Evolutionary conservation across 2,797 vertebrate species (phyloP).

Genomic region (Periparus ater): DNA sequence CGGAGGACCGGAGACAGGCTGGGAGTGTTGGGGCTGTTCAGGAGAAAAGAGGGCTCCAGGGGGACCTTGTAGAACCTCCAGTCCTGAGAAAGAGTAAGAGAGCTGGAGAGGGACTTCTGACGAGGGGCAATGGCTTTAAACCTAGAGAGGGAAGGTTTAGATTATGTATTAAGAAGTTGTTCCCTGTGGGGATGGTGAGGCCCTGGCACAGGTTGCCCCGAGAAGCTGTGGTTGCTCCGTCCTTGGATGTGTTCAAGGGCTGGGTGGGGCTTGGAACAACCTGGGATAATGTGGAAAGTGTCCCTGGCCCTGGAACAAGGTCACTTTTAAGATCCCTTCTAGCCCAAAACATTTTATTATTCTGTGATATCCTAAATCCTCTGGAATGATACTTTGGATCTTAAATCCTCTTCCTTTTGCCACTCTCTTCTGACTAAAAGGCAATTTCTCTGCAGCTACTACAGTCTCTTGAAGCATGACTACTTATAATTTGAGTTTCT

Average conservation of each 20-base stretch:
- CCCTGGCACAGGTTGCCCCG: not conserved
- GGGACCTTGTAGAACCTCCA: not conserved
- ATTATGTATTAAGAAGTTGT: not conserved
- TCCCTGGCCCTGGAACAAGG: not conserved
- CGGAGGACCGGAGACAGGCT: no score
- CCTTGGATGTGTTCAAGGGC: not conserved
- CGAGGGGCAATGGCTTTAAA: no score
- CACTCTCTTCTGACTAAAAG: not conserved
- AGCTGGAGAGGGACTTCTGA: not conserved
- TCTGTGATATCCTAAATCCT: not conserved
- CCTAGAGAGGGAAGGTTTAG: not conserved
- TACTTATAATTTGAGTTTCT: rapidly evolving
- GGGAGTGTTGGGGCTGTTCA: not conserved
- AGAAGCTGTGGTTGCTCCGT: not conserved
- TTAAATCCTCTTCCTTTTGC: not conserved
- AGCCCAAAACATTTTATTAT: not conserved
- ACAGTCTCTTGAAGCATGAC: rapidly evolving
- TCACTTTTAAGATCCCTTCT: not conserved
- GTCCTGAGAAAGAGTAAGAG: no score
- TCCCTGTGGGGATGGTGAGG: not conserved
- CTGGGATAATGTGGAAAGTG: no score
- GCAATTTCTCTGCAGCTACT: not conserved
- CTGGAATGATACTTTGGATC: not conserved
- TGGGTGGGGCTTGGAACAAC: not conserved
- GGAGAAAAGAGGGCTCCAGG: not conserved